Base-by-base conservation (phyloP, 2,888 invertebrate species). In the Sesia apiformis region DNA sequence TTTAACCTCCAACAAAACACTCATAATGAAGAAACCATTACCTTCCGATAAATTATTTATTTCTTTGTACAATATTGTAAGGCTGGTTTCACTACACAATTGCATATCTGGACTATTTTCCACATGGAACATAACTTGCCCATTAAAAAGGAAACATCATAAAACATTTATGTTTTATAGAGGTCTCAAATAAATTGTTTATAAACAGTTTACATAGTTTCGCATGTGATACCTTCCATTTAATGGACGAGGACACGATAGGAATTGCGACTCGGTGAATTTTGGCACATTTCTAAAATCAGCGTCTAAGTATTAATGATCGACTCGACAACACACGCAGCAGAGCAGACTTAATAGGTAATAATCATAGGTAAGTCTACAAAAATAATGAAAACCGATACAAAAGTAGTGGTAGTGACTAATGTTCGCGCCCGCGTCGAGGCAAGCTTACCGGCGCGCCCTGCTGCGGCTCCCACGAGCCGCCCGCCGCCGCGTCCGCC, bases 281-380 rank as follows among this genome's bases (percentile, higher is more conserved):
- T 63, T 79, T 79, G 86, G 84, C 80, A 82, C 85, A 81, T 80
- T 82, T 79, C 84, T 73, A 70, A 75, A 73, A 74, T 80, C 79
- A 78, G 87, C 84, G 70, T 76, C 87, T 88, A 86, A 76, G 67
- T 70, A 78, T 78, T 76, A 79, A 78, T 74, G 84, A 78, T 81
- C n/a, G n/a, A 39, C 67, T 81, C 74, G 84, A 87, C 81, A 86
- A 81, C 83, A 87, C 84, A 88, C 88, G 87, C 88, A 88, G 86
- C 85, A 81, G 87, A 84, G 83, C 83, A 88, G 85, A 86, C 78
- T 81, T 74, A 83, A 72, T 81, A 82, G 84, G 85, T 72, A 80
- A 79, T 83, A 76, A 75, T 80, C 72, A 78, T 72, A 83, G 72
- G 73, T 78, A 79, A 71, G 67, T 83, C 86, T 88, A 88, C 85